Base-by-base conservation (phyloP, 2,888 invertebrate genomes). In the Malthinus seriepunctatus region DNA sequence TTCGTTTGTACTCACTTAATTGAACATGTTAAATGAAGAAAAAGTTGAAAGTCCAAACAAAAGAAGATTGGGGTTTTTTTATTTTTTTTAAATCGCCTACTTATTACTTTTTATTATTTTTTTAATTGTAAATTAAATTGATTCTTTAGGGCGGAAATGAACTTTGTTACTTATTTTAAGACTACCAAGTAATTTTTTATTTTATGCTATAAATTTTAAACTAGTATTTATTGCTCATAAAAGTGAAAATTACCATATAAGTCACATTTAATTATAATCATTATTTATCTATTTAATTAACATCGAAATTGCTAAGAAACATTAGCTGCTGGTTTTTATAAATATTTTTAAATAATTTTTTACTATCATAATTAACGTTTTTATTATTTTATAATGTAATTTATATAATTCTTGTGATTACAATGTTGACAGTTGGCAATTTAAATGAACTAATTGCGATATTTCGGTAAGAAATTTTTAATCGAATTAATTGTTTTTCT, bases 1-100 rank as follows among this genome's bases (percentile, higher is more conserved):
- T 50, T 37, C 48, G 35, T 55, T 54, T 56, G 38, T 32, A 50
- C 32, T 50, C 38, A 35, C 46, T 46, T 32, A 32, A 42, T 23
- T 42, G 39, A 42, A 23, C 39, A 42, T n/a, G 39, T 15, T 14
- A 42, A 42, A 23, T 42, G 39, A 42, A 8, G 15, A 23, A 42
- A 42, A 42, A 39, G 2, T 23, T n/a, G 12, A 42, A 23, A 23
- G 39, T 12, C 14, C 3, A 23, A 23, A 23, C 23, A 23, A 23
- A 23, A 23, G 23, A 23, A 23, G 23, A 42, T 42, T 42, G n/a
- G 39, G 15, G 39, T 15, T 42, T 42, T 14, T 42, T 38, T 38
- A 11, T 12, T 42, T 14, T 42, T 42, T n/a, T 42, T 42, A 15
- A 42, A 42, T 42, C 39, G 39, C 39, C 5, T 5, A 23, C 23